Conservation (phyloP, 2,888 invertebrate species). For the Synergus japonicus region DNA sequence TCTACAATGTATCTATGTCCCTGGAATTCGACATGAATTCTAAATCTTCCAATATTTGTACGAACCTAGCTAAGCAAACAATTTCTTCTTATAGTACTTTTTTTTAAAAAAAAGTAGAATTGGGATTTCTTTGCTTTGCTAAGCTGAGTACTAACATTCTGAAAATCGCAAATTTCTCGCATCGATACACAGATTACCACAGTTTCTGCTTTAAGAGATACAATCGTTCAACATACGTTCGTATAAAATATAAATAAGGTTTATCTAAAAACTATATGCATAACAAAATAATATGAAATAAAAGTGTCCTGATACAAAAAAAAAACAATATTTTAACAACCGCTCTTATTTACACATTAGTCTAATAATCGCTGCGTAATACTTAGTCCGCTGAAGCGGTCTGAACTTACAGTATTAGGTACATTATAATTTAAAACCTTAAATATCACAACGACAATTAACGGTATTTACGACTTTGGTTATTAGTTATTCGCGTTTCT, state of each 20-base stretch:
- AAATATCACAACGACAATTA: slow-evolving; percentile 69
- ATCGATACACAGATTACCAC: slow-evolving; percentile 36
- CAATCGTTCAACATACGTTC: slow-evolving; percentile 37
- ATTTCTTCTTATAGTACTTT: neutral
- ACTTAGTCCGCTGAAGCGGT: slow-evolving; percentile 14
- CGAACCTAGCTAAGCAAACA: slow-evolving; percentile 1
- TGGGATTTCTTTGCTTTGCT: slow-evolving; percentile 9
- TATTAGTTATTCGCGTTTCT: slow-evolving; percentile 47
- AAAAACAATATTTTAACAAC: slow-evolving; percentile 38
- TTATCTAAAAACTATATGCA: slow-evolving; percentile 35
- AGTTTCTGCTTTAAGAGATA: slow-evolving; percentile 40
- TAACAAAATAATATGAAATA: slow-evolving; percentile 37
- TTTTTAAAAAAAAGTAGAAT: neutral
- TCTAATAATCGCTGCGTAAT: slow-evolving; percentile 37
- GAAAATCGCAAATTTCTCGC: slow-evolving; percentile 19
- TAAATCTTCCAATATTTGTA: neutral
- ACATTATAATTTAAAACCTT: slow-evolving; percentile 59
- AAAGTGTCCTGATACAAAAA: slow-evolving; percentile 23
- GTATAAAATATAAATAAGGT: slow-evolving; percentile 37
- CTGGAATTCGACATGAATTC: slow-evolving; percentile 7
- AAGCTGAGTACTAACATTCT: slow-evolving; percentile 1
- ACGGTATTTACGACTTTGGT: slow-evolving; percentile 69
- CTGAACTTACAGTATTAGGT: slow-evolving; percentile 38
- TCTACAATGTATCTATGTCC: slow-evolving; percentile 25
- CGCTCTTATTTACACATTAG: slow-evolving; percentile 30